These are phyloP conservation scores for Adelognathus sp. DNA, from an alignment of 2,888 invertebrate genomes.

Conservation along the genomic window DNA sequence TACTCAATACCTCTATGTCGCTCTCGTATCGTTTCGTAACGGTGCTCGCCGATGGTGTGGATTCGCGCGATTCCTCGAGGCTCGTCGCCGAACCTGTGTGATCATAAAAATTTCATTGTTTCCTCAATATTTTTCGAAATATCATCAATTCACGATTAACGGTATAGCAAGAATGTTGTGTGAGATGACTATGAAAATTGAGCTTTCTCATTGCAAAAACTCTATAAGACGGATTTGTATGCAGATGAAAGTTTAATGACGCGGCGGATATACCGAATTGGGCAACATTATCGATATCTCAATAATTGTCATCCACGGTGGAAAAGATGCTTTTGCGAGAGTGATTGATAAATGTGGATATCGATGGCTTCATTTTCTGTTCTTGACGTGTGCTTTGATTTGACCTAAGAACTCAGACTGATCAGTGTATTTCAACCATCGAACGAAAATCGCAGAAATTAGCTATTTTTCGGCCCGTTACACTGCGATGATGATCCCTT, in stretches of 20 bases:
- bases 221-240: not conserved
- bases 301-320: not conserved
- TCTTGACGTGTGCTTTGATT: too few relatives aligned
- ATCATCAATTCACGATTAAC: not conserved
- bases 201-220: not conserved
- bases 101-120: not conserved
- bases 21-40: conserved; percentile 82
- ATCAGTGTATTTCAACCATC: too few relatives aligned
- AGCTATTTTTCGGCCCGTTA: too few relatives aligned
- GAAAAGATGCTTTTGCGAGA: not conserved
- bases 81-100: conserved; percentile 80
- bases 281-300: not conserved
- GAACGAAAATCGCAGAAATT: too few relatives aligned
- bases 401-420: too few relatives aligned
- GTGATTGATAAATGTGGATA: not conserved
- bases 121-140: not conserved
- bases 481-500: too few relatives aligned
- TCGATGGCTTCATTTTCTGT: too few relatives aligned
- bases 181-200: not conserved
- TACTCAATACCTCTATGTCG: conserved; percentile 87
- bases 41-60: conserved; percentile 76
- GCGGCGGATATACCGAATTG: not conserved
- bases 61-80: conserved; percentile 78
- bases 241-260: not conserved
- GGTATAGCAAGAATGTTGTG: not conserved